Evolutionary conservation across 2,797 vertebrate genomes (phyloP), one percentile per base, ranked within the genome.

Genomic region (Leptatherina wallacei): DNA sequence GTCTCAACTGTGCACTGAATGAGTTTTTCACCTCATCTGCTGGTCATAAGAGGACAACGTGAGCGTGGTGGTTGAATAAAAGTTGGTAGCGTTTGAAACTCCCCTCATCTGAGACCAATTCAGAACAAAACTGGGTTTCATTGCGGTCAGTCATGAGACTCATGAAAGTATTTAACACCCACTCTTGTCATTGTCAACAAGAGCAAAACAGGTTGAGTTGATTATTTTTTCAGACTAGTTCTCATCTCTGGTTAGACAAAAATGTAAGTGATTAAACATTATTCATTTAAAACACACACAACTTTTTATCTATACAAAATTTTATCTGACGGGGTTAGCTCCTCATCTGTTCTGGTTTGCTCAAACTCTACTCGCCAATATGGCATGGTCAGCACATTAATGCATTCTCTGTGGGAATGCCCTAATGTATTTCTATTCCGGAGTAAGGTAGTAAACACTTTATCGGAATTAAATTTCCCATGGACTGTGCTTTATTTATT

Each of bases 51-150:
- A 65, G 20, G 58, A 20, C 4, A 61, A 38, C 10, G 14, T 14
- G n/a, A 5, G n/a, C 24, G 6, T 3, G 1, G 11, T n/a, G 57
- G 32, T 67, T 73, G 5, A 64, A 64, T 14, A 16, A 64, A 64
- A 27, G 13, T 56, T 47, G 24, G 12, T 22, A 55, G n/a, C 29
- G 18, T 61, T 11, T 61, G n/a, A 14, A 65, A 62, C 3, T 1
- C 22, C 32, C 6, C 10, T 61, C 51, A 38, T 52, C 0, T 61
- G 40, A 49, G 6, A 0, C 58, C 8, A 75, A 29, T 57, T 68
- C 11, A 38, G 7, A 70, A 81, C 68, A 84, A 61, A 73, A 71
- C 20, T 30, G 59, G 40, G 27, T 63, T 76, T 85, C 42, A 80
- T 27, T 64, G n/a, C 20, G 72, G 10, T 20, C 9, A 32, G 74